Evolutionary conservation across 2,113 vertebrate species (phyloP).

Genomic region (Sisor rabdophorus): DNA sequence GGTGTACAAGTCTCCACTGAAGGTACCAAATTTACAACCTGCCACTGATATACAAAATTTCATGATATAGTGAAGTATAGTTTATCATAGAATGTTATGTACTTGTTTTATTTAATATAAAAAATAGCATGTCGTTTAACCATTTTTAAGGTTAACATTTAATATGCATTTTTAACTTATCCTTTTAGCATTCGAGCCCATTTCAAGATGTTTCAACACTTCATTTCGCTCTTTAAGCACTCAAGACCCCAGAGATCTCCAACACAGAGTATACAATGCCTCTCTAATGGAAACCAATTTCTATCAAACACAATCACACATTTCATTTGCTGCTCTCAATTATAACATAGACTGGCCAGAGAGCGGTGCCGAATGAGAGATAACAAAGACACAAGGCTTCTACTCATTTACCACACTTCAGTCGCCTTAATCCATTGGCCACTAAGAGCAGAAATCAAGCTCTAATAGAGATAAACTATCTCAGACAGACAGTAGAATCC

Average conservation of each 20-base stretch:
- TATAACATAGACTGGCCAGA: constrained; percentile 74
- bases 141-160: neutral
- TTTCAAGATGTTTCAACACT: neutral
- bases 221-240: constrained; percentile 11
- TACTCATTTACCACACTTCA: constrained; percentile 6
- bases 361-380: constrained; percentile 30
- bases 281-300: constrained; percentile 94
- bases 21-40: no score
- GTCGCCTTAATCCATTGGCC: constrained; percentile 17
- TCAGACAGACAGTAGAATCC: neutral
- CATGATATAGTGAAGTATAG: no score
- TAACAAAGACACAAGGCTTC: constrained; percentile 19
- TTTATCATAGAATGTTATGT: no score
- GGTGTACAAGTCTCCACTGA: no score
- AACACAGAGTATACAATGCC: constrained; percentile 42
- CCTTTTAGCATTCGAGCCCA: neutral
- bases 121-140: neutral
- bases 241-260: constrained; percentile 29
- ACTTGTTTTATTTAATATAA: neutral
- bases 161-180: neutral
- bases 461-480: neutral
- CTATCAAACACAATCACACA: constrained; percentile 99
- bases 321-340: constrained; percentile 94
- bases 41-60: no score
- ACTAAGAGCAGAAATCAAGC: neutral